These are phyloP conservation scores for Grallaria varia DNA, from an alignment of 2,113 vertebrate genomes.

Conservation along the genomic window DNA sequence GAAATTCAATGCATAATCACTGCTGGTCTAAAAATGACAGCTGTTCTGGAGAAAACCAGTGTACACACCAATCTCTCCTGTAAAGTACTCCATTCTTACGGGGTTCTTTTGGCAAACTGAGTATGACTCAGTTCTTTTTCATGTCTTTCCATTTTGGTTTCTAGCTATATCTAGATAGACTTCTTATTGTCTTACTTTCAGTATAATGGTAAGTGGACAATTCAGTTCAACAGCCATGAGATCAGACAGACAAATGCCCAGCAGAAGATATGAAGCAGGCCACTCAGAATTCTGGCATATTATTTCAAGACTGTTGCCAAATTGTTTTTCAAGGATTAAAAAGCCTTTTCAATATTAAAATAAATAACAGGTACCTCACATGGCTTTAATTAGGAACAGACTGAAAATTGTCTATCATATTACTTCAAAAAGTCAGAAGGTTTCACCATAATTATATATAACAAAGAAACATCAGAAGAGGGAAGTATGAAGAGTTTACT, in stretches of 20 bases:
- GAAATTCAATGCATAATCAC: constrained; percentile 52
- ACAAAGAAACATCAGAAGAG: not conserved
- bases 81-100: not conserved
- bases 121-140: constrained; percentile 24
- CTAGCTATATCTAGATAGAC: not conserved
- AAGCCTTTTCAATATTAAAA: not conserved
- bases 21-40: constrained; percentile 53
- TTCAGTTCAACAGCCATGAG: not conserved
- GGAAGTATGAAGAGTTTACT: not conserved
- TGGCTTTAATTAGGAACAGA: not conserved
- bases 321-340: constrained; percentile 12
- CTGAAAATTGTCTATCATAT: not conserved
- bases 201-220: not conserved
- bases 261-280: not conserved
- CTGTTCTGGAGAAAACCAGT: constrained; percentile 24
- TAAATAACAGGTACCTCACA: not conserved
- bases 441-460: not conserved
- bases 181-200: not conserved
- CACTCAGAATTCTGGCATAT: not conserved
- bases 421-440: not conserved
- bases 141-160: not conserved
- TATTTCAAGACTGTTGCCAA: not conserved
- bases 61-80: not conserved
- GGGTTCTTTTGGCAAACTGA: not conserved
- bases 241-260: not conserved